Percentiles rank a stretch among this genome's conserved stretches.
phyloP scores from a whole-genome alignment of 2,888 invertebrate species.

The Tethea ocularis region DNA sequence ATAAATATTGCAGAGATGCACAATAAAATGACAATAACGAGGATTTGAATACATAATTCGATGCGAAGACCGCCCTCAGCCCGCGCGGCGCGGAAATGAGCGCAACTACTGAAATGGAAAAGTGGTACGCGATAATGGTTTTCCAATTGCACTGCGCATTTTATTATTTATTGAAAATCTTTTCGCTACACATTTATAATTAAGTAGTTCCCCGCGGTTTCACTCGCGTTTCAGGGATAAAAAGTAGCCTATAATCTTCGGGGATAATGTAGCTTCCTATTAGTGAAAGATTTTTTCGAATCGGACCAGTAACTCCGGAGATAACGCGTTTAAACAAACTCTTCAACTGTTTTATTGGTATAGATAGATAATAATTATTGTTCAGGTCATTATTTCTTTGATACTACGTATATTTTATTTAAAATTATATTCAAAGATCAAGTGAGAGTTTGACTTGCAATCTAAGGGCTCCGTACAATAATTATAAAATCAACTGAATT shows the following conservation, averaged over 20 bases:
- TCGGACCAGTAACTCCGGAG: too few species aligned
- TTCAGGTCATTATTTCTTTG: not conserved
- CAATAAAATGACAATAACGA: not conserved
- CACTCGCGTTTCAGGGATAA: too few species aligned
- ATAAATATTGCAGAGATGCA: not conserved
- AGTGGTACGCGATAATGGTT: slow-evolving; percentile 33
- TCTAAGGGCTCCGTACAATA: too few species aligned
- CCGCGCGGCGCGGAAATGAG: slow-evolving; percentile 13
- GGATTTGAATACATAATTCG: slow-evolving; percentile 3
- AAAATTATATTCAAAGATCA: not conserved
- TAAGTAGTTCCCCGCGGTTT: too few species aligned
- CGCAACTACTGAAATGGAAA: slow-evolving; percentile 23
- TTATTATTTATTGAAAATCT: slow-evolving; percentile 19
- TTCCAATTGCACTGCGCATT: slow-evolving; percentile 31
- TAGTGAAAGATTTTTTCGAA: too few species aligned
- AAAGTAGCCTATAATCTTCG: too few species aligned
- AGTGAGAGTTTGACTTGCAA: too few species aligned
- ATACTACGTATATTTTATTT: not conserved
- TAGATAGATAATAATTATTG: slow-evolving; percentile 2
- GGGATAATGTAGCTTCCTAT: too few species aligned
- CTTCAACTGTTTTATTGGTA: too few species aligned
- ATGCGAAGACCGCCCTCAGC: slow-evolving; percentile 13
- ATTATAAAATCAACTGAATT: too few species aligned
- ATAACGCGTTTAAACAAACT: too few species aligned
- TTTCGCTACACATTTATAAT: not conserved